A percentile compares a stretch with the other conserved stretches of the same genome.
These are phyloP conservation scores for Stegodyphus dumicola DNA, from an alignment of 1,140 invertebrate genomes.

Conservation along the genomic window DNA sequence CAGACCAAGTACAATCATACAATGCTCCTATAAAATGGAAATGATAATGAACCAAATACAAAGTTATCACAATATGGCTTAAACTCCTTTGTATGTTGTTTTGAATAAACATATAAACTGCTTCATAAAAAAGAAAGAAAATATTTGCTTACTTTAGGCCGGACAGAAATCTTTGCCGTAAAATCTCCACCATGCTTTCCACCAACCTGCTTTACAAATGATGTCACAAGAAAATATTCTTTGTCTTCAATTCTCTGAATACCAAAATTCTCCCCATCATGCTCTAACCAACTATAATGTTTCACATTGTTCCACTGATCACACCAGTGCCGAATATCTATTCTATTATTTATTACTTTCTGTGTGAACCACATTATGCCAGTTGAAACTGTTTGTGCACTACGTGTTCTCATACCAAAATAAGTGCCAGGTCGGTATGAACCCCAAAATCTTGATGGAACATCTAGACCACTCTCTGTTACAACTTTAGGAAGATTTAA, in stretches of 20 bases:
- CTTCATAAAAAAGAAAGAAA: background rate
- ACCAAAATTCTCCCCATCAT: slow-evolving; percentile 93
- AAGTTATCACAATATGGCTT: too few species aligned
- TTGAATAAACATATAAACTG: too few species aligned
- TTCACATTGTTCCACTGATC: slow-evolving; percentile 87
- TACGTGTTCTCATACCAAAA: slow-evolving; percentile 85
- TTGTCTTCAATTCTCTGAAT: slow-evolving; percentile 89
- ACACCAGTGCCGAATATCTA: slow-evolving; percentile 85
- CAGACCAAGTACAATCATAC: too few species aligned
- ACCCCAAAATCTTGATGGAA: slow-evolving; percentile 80
- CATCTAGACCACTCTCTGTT: slow-evolving; percentile 75
- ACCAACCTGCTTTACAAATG: slow-evolving; percentile 86
- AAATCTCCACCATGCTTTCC: slow-evolving; percentile 90
- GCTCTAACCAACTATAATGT: slow-evolving; percentile 87
- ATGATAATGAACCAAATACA: too few species aligned
- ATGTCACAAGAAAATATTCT: slow-evolving; percentile 81
- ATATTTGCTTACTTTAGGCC: slow-evolving; percentile 61
- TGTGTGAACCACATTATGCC: slow-evolving; percentile 97
- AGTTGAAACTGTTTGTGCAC: slow-evolving; percentile 86
- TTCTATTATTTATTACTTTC: slow-evolving; percentile 67
- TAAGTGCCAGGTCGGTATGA: slow-evolving; percentile 70
- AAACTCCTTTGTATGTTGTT: too few species aligned
- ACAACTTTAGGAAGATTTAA: slow-evolving; percentile 83
- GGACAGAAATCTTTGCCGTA: slow-evolving; percentile 85
- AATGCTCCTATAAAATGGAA: too few species aligned